Evolutionary conservation across 2,113 vertebrate species (phyloP), one percentile per base, ranked within the genome.

Genomic region (Dromas ardeola): DNA sequence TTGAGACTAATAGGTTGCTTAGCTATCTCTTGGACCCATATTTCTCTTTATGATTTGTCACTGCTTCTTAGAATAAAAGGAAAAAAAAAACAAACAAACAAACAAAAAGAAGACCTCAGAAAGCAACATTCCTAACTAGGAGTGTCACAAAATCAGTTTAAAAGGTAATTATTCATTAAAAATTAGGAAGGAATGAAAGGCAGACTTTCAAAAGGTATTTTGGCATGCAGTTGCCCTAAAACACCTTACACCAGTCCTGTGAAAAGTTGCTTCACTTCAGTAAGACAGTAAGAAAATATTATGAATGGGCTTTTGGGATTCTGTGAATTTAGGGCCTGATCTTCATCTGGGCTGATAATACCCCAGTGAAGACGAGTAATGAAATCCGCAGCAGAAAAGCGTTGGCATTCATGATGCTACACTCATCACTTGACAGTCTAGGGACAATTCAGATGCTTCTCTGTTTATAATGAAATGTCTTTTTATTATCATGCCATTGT

Each of bases 391-490:
- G 43, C 43, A 91, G 25, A 72, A 88, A 91, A 79, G 2, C 0
- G 0, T 62, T 96, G 63, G 6, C 52, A 86, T 79, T 87, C 81
- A 32, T 72, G 67, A 88, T 58, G 65, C 59, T 90, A 40, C 43
- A 77, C 38, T 96, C 67, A 70, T 93, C 55, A 71, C 38, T 94
- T 93, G 42, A 66, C 52, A 86, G 81, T 61, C 93, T 61, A 84
- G n/a, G 29, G 81, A 95, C 43, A 71, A 25, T 86, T 90, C 29
- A 90, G 23, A 84, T 92, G 52, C 27, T 92, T 65, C 58, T 55
- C 38, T 93, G 45, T 77, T 92, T 94, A 49, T 84, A 93, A 92
- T 90, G 47, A 96, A 90, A 90, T 20, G 42, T 23, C 29, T 65
- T 83, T 93, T 82, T 92, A 59, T 92, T 86, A 92, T 65, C 55